Conservation (phyloP, 2,113 vertebrate genomes). For the Carlito syrichta region DNA sequence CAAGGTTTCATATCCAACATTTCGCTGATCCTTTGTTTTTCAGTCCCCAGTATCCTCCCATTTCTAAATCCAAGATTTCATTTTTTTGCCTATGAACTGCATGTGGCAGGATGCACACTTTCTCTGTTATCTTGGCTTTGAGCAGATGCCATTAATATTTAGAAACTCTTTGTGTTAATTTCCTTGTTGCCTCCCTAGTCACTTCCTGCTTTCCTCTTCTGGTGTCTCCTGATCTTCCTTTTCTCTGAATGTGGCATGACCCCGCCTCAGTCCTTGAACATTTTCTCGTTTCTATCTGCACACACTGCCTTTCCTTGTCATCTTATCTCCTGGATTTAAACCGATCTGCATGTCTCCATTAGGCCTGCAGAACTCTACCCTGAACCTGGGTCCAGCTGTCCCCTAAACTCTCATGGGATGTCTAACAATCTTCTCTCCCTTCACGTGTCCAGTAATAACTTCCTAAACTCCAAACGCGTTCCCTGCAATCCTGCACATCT, state of each 20-base stretch:
- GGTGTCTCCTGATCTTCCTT: background rate
- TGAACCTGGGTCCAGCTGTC: background rate
- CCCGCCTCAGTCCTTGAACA: background rate
- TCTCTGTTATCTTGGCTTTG: too few species aligned
- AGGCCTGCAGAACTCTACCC: background rate
- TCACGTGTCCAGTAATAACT: background rate
- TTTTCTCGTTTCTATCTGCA: background rate
- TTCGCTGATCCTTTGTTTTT: too few species aligned
- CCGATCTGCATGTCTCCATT: background rate
- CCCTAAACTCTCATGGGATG: background rate
- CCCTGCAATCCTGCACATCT: background rate
- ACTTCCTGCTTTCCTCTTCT: background rate
- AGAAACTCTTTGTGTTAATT: background rate
- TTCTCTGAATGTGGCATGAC: background rate
- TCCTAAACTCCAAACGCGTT: background rate
- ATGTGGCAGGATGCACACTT: too few species aligned
- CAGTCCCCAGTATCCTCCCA: too few species aligned
- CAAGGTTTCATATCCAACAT: too few species aligned
- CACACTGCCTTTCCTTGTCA: background rate
- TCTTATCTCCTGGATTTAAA: background rate
- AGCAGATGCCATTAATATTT: too few species aligned
- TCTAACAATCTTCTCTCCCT: background rate
- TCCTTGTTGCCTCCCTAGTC: background rate
- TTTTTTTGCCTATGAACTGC: too few species aligned
- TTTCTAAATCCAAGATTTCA: too few species aligned